Conservation (phyloP, 2,113 vertebrate genomes). For the Montifringilla adamsi region DNA sequence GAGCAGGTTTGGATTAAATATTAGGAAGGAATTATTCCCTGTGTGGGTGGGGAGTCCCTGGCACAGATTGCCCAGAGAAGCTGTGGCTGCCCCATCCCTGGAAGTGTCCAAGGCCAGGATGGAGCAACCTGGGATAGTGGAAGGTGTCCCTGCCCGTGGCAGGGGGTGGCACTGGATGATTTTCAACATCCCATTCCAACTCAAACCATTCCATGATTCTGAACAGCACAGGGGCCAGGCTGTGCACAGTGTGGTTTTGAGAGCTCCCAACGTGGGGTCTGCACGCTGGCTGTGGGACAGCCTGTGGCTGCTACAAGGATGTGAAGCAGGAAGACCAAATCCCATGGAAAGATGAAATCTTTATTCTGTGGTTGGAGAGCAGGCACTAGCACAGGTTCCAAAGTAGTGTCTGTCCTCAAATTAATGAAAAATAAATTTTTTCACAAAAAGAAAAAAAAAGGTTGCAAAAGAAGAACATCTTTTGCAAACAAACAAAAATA, state of each 20-base stretch:
- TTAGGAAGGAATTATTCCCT: not conserved
- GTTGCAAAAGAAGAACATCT: not conserved
- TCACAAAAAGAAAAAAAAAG: not conserved
- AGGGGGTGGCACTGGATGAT: not conserved
- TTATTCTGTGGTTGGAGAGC: not conserved
- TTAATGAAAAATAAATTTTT: not conserved
- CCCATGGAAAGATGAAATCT: not conserved
- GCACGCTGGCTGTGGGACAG: rapidly evolving
- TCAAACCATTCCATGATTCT: not conserved
- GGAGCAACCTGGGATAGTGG: rapidly evolving
- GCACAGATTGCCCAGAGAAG: not conserved
- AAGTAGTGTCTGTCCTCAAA: not conserved
- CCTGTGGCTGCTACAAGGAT: not conserved
- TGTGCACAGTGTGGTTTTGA: not conserved
- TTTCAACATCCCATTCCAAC: not conserved
- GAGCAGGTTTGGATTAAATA: not conserved
- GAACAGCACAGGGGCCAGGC: not conserved
- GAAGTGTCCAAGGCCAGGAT: not conserved
- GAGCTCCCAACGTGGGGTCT: not conserved
- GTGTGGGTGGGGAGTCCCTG: not conserved
- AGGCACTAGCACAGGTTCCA: not conserved
- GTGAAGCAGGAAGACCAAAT: not conserved
- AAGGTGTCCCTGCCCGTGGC: not conserved
- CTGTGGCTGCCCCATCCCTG: not conserved
- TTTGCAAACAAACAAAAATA: not conserved